Base-by-base conservation (phyloP, 2,113 vertebrate genomes). In the Gnathonemus longibarbis region DNA sequence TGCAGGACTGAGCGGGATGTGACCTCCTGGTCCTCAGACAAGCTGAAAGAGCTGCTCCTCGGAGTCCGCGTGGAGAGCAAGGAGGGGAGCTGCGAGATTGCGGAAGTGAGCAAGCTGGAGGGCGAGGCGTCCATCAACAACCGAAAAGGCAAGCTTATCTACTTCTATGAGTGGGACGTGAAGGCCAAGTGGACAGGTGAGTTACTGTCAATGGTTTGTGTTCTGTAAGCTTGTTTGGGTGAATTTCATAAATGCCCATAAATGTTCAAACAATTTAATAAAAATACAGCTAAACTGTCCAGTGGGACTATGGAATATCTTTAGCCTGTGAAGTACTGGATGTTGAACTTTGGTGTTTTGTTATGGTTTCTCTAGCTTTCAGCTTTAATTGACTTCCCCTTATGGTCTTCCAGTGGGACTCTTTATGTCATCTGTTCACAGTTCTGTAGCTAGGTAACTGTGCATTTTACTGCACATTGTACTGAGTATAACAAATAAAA, bases 91-190 rank as follows among this genome's bases (percentile, higher is more conserved):
- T 98, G 97, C 21, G 95, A 97, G 89, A 96, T 97, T 92, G 97
- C 96, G 3, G 97, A 97, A 92, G 96, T 98, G 88, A 96, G 93
- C 90, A 96, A 95, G 62, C 94, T 97, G 77, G 97, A 98, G 19
- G 97, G 97, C 53, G 97, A 98, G 91, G 97, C 97, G 0, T 97
- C 97, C 42, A 97, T 97, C 91, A 98, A 98, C 93, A 98, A 98
- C 84, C 96, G 97, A 85, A 98, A 98, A 93, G 97, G 97, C 89
- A 98, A 97, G 87, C 96, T 98, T 24, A 97, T 97, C 90, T 97
- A 97, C 91, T 98, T 98, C 92, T 98, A 97, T 0, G 97, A 98
- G 90, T 97, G 97, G 97, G 94, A 91, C 62, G 93, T 98, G 91
- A 97, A 96, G 90, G 92, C 97, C 46, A 93, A 96, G 0, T 97